Percentiles rank a stretch among this genome's conserved stretches.
Evolutionary conservation across 2,888 invertebrate genomes (phyloP).

Genomic region (Philonicus albiceps): DNA sequence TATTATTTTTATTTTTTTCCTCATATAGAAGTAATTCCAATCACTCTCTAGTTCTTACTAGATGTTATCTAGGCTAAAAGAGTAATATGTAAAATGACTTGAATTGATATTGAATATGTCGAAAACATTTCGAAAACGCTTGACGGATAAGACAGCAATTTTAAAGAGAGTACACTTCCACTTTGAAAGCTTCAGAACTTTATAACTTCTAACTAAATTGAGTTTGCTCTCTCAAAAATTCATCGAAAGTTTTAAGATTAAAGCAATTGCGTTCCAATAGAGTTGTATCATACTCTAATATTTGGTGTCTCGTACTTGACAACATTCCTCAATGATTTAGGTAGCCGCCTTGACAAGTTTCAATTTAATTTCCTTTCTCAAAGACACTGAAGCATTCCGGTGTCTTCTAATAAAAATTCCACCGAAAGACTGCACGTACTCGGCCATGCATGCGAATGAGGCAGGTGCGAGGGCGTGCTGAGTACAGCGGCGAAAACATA

Average conservation of each 20-base stretch:
- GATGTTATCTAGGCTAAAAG: no score
- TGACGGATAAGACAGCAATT: not conserved
- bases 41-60: no score
- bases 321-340: not conserved
- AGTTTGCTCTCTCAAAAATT: not conserved
- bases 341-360: not conserved
- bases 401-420: constrained; percentile 20
- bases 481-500: not conserved
- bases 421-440: not conserved
- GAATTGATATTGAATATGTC: not conserved
- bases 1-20: no score
- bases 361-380: not conserved
- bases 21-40: no score
- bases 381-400: constrained; percentile 8
- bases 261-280: not conserved
- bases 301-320: not conserved
- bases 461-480: not conserved
- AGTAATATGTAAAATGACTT: no score
- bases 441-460: not conserved
- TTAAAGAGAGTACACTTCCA: not conserved
- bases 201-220: not conserved
- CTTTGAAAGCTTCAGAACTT: not conserved
- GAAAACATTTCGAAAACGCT: no score
- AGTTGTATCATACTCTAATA: not conserved
- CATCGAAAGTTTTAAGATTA: not conserved